Evolutionary conservation across 2,888 invertebrate species (phyloP).

Genomic region (Alitta virens): DNA sequence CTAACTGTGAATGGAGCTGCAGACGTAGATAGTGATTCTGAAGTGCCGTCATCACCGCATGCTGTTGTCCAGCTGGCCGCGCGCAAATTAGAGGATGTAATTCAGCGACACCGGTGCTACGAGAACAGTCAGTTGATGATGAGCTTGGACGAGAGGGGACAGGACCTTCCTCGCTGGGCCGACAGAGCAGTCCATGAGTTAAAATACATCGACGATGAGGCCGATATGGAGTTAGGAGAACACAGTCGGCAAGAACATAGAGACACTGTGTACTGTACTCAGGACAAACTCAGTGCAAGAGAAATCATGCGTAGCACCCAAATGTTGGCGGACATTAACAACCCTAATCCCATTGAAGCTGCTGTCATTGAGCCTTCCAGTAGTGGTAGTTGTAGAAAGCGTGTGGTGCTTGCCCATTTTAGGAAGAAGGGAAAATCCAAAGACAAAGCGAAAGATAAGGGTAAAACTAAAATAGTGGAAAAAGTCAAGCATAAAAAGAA

Average conservation of each 20-base stretch:
- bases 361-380: too few relatives aligned
- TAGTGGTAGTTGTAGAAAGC: background rate
- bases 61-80: constrained; percentile 18
- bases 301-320: constrained; percentile 25
- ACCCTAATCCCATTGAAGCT: background rate
- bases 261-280: constrained; percentile 19
- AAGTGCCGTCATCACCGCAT: background rate
- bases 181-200: constrained; percentile 53
- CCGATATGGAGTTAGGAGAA: constrained; percentile 13
- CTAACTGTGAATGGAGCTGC: background rate
- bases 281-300: constrained; percentile 15
- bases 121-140: background rate
- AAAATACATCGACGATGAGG: constrained; percentile 67
- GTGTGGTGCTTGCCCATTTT: background rate
- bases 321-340: constrained; percentile 16
- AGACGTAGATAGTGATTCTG: background rate
- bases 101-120: constrained; percentile 6
- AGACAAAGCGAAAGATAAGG: background rate
- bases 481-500: too few relatives aligned
- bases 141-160: background rate
- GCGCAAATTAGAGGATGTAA: constrained; percentile 10
- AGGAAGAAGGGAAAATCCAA: background rate
- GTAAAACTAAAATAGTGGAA: background rate
- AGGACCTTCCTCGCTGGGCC: constrained; percentile 45
- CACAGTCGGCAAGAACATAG: constrained; percentile 1